Percentiles rank a stretch among this genome's conserved stretches.
These are phyloP conservation scores for Loriculus beryllinus DNA, from an alignment of 2,797 vertebrate genomes.

Conservation along the genomic window DNA sequence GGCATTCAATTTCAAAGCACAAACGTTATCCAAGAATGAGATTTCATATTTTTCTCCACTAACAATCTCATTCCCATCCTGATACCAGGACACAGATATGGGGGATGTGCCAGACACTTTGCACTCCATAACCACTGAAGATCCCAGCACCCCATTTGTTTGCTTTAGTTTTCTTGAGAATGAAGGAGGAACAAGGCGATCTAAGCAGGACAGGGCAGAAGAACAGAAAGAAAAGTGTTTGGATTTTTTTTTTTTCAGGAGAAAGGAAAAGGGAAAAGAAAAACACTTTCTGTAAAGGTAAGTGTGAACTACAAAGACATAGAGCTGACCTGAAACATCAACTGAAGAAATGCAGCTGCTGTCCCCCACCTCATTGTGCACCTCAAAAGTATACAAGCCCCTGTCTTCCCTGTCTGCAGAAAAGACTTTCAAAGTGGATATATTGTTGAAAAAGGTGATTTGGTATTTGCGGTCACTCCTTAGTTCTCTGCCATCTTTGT, in stretches of 20 bases:
- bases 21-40: conserved; percentile 87
- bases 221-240: conserved; percentile 23
- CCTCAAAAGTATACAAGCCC: conserved; percentile 92
- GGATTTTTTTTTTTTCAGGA: neutral
- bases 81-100: conserved; percentile 92
- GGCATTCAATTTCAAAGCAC: conserved; percentile 79
- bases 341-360: conserved; percentile 91
- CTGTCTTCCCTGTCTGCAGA: conserved; percentile 87
- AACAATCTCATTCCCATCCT: conserved; percentile 87
- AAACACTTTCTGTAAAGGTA: neutral
- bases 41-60: conserved; percentile 85
- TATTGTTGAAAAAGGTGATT: conserved; percentile 87
- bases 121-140: conserved; percentile 86
- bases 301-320: neutral
- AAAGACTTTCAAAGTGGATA: conserved; percentile 90
- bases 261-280: rapidly evolving
- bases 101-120: conserved; percentile 92
- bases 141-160: conserved; percentile 82
- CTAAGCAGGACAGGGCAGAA: conserved; percentile 75
- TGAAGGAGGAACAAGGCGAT: conserved; percentile 91
- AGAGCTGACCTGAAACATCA: conserved; percentile 88
- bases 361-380: conserved; percentile 94
- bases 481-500: conserved; percentile 91
- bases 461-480: conserved; percentile 90
- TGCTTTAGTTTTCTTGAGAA: conserved; percentile 93